These are phyloP conservation scores for Nezara viridula DNA, from an alignment of 2,888 invertebrate genomes.

Conservation along the genomic window DNA sequence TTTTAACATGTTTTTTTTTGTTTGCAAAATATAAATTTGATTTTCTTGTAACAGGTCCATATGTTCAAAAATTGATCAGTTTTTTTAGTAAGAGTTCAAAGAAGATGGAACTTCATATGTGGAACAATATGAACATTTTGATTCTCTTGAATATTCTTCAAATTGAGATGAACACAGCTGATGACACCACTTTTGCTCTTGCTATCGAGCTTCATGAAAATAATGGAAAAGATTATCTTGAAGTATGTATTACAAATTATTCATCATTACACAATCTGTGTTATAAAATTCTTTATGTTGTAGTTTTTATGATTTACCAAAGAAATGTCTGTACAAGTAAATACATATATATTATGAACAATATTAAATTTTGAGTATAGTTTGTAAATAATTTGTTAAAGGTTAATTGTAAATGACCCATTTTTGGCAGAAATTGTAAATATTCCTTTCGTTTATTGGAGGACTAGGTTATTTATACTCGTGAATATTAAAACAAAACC, in stretches of 20 bases:
- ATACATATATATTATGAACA: too few species aligned
- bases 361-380: too few species aligned
- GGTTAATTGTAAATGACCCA: too few species aligned
- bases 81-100: slow-evolving; percentile 6
- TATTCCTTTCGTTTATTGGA: too few species aligned
- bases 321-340: too few species aligned
- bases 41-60: neutral
- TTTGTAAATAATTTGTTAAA: too few species aligned
- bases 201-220: slow-evolving; percentile 32
- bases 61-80: neutral
- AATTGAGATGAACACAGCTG: neutral
- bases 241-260: neutral
- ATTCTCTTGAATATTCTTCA: neutral
- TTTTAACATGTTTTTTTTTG: neutral
- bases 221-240: slow-evolving; percentile 20
- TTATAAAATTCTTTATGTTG: neutral
- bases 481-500: too few species aligned
- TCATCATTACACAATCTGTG: neutral
- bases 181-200: neutral
- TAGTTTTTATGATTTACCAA: too few species aligned
- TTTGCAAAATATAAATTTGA: neutral
- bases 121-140: slow-evolving; percentile 23
- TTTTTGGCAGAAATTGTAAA: too few species aligned
- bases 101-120: slow-evolving; percentile 24
- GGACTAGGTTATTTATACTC: too few species aligned